Evolutionary conservation across 2,797 vertebrate species (phyloP).

Genomic region (Danio aesculapii): DNA sequence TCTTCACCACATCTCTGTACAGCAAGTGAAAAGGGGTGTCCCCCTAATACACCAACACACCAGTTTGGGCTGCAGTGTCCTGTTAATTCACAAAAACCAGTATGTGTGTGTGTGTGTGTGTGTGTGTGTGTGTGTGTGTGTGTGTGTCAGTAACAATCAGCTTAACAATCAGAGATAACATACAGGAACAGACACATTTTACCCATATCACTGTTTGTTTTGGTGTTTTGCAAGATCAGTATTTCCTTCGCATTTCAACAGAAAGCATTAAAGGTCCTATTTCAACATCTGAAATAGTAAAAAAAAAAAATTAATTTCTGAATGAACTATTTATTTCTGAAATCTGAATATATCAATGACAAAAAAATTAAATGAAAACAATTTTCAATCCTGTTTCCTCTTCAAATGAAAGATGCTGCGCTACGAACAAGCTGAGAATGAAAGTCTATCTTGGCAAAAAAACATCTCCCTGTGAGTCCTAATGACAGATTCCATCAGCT

Average conservation of each 20-base stretch:
- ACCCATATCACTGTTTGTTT: not conserved
- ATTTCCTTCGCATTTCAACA: not conserved
- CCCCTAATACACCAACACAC: no score
- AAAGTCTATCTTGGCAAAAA: not conserved
- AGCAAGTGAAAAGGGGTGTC: no score
- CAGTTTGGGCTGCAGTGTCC: no score
- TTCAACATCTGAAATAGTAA: not conserved
- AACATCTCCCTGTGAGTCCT: not conserved
- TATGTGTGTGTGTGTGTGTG: no score
- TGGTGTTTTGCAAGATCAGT: not conserved
- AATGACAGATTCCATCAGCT: slow-evolving; percentile 18
- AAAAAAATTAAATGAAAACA: not conserved
- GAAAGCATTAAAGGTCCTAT: not conserved
- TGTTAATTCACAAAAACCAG: no score
- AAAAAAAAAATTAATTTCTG: not conserved
- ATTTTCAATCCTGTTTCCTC: not conserved
- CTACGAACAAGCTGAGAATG: not conserved
- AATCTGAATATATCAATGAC: no score
- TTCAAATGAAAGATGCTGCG: not conserved
- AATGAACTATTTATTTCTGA: not conserved
- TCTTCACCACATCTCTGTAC: no score
- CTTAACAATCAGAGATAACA: not conserved
- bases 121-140: no score
- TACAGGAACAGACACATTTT: not conserved
- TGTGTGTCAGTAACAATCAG: no score